These are phyloP conservation scores for Lamprologus speciosus DNA, from an alignment of 2,113 vertebrate species.

Conservation along the genomic window DNA sequence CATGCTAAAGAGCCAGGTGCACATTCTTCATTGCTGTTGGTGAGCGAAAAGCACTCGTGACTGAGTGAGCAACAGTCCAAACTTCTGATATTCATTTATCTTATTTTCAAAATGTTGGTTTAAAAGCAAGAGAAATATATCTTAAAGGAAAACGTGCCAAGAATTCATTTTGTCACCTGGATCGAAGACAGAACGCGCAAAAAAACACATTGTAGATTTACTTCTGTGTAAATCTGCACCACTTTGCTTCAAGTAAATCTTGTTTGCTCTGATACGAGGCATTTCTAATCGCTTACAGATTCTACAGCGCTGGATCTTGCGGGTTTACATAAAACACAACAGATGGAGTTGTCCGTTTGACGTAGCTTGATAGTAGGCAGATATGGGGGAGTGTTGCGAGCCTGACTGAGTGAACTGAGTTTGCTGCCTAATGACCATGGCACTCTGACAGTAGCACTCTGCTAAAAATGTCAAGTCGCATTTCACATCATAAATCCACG, in stretches of 20 bases:
- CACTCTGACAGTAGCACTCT: slow-evolving; percentile 34
- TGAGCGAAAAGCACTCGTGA: neutral
- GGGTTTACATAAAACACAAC: slow-evolving; percentile 16
- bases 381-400: neutral
- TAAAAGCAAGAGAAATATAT: neutral
- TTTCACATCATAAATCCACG: slow-evolving; percentile 30
- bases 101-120: slow-evolving; percentile 17
- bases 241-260: neutral
- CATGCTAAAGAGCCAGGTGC: neutral
- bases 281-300: slow-evolving; percentile 33
- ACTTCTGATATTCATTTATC: slow-evolving; percentile 3
- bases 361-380: slow-evolving; percentile 18
- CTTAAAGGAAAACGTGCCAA: neutral
- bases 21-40: neutral
- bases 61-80: neutral
- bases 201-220: neutral
- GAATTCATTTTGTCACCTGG: neutral
- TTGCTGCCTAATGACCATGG: slow-evolving; percentile 36
- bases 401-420: slow-evolving; percentile 9
- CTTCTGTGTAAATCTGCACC: neutral
- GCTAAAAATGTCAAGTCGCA: slow-evolving; percentile 26
- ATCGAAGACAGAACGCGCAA: neutral
- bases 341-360: slow-evolving; percentile 29
- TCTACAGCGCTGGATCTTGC: neutral
- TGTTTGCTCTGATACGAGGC: neutral